Evolutionary conservation across 2,888 invertebrate species (phyloP), one percentile per base, ranked within the genome.

Genomic region (Augochlorella aurata): DNA sequence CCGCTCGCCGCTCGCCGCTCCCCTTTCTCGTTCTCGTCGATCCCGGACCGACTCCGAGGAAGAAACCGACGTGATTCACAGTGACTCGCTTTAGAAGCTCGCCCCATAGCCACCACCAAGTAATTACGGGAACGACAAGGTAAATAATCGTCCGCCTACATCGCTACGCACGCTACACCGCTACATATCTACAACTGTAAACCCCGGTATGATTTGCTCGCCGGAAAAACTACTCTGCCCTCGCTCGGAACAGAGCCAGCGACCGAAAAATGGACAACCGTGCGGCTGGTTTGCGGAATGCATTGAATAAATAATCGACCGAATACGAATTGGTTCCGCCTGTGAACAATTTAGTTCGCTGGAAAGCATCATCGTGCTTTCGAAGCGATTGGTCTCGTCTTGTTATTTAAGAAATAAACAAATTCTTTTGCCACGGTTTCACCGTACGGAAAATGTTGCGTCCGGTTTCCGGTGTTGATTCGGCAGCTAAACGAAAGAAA

Each of bases 61-160:
- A 75, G 79, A 84, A 65, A 75, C 76, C 68, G 54, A 49, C 67
- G 72, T 86, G 84, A 88, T 88, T 88, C 86, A 86, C 84, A 84
- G 75, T 84, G 82, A 77, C 82, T 76, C 78, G 83, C 75, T 75
- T 81, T 87, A 74, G 82, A 82, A 83, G 74, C 83, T 74, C 72
- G 63, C 72, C 45, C 45, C 75, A 81, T 80, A 78, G 85, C 78
- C 89, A 85, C 79, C 89, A 70, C 83, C 74, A 78, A 84, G 88
- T 86, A 87, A 89, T 89, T 87, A 88, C 77, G 72, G 61, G 74
- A 83, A 84, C 80, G 84, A 85, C 88, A 84, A 85, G 88, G 89
- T 89, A 89, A 89, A 89, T 89, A 89, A 88, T 85, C 88, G 84
- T 81, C 85, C 81, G 82, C 88, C 86, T 77, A 86, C 85, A 67